These are phyloP conservation scores for Drosophila melanosoma DNA, from an alignment of 2,888 invertebrate species.

Conservation along the genomic window DNA sequence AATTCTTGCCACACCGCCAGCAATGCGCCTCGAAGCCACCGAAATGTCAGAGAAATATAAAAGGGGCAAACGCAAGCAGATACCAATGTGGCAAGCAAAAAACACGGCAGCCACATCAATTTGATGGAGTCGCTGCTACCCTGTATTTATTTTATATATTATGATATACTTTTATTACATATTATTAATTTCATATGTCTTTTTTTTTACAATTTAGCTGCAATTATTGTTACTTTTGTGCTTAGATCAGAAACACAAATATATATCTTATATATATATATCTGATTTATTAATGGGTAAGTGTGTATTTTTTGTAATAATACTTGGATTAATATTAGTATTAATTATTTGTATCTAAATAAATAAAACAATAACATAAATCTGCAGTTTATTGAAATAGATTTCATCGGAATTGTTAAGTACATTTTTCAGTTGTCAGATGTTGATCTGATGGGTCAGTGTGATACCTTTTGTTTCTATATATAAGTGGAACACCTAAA, in stretches of 20 bases:
- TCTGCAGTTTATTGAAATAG: background rate
- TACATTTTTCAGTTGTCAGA: background rate
- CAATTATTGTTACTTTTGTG: background rate
- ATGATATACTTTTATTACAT: no score
- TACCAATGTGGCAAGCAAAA: constrained; percentile 21
- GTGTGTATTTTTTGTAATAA: background rate
- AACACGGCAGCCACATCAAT: no score
- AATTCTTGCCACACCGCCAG: constrained; percentile 14
- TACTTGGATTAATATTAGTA: background rate
- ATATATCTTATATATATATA: background rate
- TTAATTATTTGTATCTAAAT: background rate
- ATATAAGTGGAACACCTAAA: background rate
- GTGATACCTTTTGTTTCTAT: background rate
- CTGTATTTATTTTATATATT: background rate
- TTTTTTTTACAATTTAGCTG: background rate
- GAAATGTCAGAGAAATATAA: constrained; percentile 38
- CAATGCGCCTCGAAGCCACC: constrained; percentile 38
- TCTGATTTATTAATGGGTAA: background rate
- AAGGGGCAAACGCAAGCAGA: constrained; percentile 23
- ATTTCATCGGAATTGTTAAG: background rate
- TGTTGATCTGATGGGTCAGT: background rate
- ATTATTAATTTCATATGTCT: background rate
- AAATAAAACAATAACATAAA: background rate
- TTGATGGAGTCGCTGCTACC: background rate
- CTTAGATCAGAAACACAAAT: background rate